Evolutionary conservation across 2,797 vertebrate species (phyloP), one percentile per base, ranked within the genome.

Genomic region (Selene dorsalis): DNA sequence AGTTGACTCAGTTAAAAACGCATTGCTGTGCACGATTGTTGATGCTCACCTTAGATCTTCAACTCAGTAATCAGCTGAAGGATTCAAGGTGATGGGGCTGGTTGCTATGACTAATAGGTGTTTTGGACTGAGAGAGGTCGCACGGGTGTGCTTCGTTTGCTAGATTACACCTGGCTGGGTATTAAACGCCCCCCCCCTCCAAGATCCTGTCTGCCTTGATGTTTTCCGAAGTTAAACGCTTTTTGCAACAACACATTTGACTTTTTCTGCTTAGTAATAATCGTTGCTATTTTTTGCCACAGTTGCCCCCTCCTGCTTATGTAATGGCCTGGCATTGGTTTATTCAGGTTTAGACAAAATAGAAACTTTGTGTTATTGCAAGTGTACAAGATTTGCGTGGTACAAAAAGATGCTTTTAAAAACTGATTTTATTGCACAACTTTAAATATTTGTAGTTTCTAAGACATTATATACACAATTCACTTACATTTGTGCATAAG

Each of bases 371-470:
- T 48, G 12, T 35, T 20, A 16, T 52, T 35, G 7, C 52, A 3
- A 38, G 38, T 57, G 47, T 39, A 57, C 16, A 18, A 32, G 5
- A 28, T 18, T 57, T 18, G 26, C 28, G 35, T 24, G 35, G 6
- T 58, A 6, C 30, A 71, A 4, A 68, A 26, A 8, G 7, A 35
- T 0, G 3, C 1, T 24, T 57, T 80, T 72, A 64, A 30, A 85
- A 88, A 70, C 3, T 6, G 17, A 43, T 80, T 94, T 92, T 90
- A 93, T 92, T 94, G 84, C 87, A 92, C 88, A 89, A 75, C 55
- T 84, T 87, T 9, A 75, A 87, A 84, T 73, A 83, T 68, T 57
- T 73, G n/a, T 64, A 48, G 57, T 75, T 69, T 57, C 3, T 48
- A 56, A 75, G 6, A 83, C 65, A 78, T 69, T 14, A 62, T 47